Base-by-base conservation (phyloP, 2,797 vertebrate species). In the Distichodus sexfasciatus region DNA sequence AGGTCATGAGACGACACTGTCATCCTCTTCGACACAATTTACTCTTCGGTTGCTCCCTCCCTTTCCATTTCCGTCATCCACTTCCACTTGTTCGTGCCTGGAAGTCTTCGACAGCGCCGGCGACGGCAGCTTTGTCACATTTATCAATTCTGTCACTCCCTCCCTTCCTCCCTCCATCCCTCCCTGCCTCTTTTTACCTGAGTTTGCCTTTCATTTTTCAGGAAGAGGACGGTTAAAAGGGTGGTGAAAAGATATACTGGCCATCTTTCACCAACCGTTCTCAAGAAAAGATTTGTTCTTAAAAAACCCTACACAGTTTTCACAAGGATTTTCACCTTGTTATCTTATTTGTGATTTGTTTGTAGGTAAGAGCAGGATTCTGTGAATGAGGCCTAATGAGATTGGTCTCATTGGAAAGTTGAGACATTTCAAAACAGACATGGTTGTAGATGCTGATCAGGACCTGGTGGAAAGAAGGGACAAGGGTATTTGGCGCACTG, bases 401-500 rank as follows among this genome's bases (percentile, higher is more conserved):
- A n/a, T n/a, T n/a, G n/a, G n/a, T n/a, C n/a, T n/a, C n/a, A n/a
- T n/a, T n/a, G n/a, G n/a, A n/a, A n/a, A n/a, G n/a, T n/a, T n/a
- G n/a, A n/a, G n/a, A n/a, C n/a, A n/a, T n/a, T n/a, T n/a, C 71
- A 78, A 81, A 78, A 50, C 44, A 58, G 38, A 60, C 44, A 36
- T 65, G 55, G 50, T 74, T 72, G 58, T 14, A 24, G 69, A 71
- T 71, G 51, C 21, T 35, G 33, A 40, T 41, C 64, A 66, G 26
- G 40, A n/a, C n/a, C n/a, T n/a, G n/a, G n/a, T n/a, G n/a, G n/a
- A n/a, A n/a, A n/a, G n/a, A n/a, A n/a, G n/a, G n/a, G n/a, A n/a
- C n/a, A n/a, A n/a, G n/a, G 7, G 28, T 8, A 2, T 28, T 53
- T 28, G 8, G 50, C 28, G 19, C 14, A 14, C 48, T 17, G n/a